Evolutionary conservation across 64 coral and sea anemone genomes (phyloP).

Genomic region (Exaiptasia diaphana): DNA sequence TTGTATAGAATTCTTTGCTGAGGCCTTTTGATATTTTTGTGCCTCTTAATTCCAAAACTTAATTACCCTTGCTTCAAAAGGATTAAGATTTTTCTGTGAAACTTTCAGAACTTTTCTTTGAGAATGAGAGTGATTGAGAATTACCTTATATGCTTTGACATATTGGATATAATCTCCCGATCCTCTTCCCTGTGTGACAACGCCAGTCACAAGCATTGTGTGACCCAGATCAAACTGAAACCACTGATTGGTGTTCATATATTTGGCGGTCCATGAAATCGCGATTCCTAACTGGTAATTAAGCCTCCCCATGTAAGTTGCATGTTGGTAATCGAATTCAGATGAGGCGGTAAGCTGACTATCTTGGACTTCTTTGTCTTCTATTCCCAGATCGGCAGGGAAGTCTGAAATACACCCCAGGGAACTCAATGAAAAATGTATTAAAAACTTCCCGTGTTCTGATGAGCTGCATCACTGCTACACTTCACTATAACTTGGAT

Average conservation of each 20-base stretch:
- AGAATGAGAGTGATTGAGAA: too few relatives aligned
- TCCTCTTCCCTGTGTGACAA: constrained; percentile 11
- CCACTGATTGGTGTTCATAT: background rate
- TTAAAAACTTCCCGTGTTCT: too few relatives aligned
- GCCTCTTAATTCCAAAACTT: too few relatives aligned
- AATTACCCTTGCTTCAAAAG: too few relatives aligned
- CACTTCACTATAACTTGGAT: too few relatives aligned
- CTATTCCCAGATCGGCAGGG: constrained; percentile 38
- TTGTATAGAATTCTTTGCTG: too few relatives aligned
- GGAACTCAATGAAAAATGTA: too few relatives aligned
- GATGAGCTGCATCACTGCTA: too few relatives aligned
- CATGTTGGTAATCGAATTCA: constrained; percentile 7
- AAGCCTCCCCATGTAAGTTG: constrained; percentile 32
- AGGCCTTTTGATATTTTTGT: too few relatives aligned
- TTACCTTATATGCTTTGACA: background rate
- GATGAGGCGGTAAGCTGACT: constrained; percentile 69
- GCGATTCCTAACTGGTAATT: background rate
- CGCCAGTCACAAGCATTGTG: background rate
- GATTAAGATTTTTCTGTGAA: too few relatives aligned
- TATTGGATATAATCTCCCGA: background rate
- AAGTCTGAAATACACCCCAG: background rate
- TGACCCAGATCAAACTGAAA: background rate
- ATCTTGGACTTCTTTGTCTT: constrained; percentile 55
- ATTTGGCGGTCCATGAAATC: background rate
- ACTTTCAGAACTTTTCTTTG: too few relatives aligned